Conservation (phyloP, 2,113 vertebrate genomes). For the Corythaixoides concolor region DNA sequence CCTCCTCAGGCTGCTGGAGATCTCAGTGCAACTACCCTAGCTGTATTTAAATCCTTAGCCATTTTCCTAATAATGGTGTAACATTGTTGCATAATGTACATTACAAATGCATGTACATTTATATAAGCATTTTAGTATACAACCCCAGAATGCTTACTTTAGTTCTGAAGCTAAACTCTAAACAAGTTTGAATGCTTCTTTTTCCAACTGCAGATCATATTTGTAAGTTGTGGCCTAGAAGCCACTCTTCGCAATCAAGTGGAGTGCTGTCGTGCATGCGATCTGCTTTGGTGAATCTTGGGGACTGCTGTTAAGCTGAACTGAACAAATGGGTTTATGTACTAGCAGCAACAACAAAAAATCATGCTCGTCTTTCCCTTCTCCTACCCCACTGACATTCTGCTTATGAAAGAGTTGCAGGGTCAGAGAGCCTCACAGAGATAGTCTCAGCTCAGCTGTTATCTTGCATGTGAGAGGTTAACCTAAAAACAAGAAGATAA, state of each 20-base stretch:
- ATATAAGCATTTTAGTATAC: not conserved
- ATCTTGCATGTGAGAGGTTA: not conserved
- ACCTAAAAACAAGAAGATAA: not conserved
- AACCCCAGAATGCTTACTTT: not conserved
- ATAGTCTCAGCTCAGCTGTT: not conserved
- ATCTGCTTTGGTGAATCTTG: not conserved
- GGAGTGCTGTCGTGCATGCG: not conserved
- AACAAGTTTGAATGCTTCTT: not conserved
- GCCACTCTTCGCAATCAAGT: not conserved
- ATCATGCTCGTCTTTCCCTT: not conserved
- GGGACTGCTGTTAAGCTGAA: not conserved
- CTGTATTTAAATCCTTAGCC: not conserved
- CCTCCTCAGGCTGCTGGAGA: not conserved
- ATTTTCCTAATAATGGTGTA: not conserved
- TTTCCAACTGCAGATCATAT: not conserved
- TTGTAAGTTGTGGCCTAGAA: not conserved
- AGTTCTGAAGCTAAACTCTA: not conserved
- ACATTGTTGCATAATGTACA: not conserved
- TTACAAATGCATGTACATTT: rapidly evolving
- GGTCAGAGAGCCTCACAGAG: not conserved
- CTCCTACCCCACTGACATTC: not conserved
- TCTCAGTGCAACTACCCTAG: not conserved
- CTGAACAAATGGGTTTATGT: not conserved
- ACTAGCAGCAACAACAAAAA: not conserved
- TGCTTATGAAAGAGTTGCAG: not conserved